These are phyloP conservation scores for Tiliqua scincoides DNA, from an alignment of 2,113 vertebrate species.

Conservation along the genomic window DNA sequence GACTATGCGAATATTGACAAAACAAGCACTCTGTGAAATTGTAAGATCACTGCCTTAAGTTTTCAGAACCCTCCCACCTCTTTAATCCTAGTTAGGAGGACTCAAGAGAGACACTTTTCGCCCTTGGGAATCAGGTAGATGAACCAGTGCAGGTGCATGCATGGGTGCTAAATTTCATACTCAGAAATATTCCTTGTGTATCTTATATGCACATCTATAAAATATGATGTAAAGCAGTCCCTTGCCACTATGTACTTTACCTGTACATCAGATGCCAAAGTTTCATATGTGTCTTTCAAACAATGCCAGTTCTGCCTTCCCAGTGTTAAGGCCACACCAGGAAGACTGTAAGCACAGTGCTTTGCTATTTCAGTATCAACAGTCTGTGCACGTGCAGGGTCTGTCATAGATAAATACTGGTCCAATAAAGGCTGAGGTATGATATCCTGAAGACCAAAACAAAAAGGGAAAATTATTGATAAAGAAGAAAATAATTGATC, in stretches of 20 bases:
- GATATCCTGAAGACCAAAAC: constrained; percentile 66
- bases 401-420: constrained; percentile 79
- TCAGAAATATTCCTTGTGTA: no score
- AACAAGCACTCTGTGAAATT: background rate
- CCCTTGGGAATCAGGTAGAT: background rate
- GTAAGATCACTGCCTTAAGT: background rate
- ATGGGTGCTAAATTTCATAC: background rate
- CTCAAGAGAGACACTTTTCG: background rate
- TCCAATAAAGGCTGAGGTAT: constrained; percentile 78
- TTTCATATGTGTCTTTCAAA: constrained; percentile 74
- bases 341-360: constrained; percentile 79
- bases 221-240: background rate
- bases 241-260: constrained; percentile 33
- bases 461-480: constrained; percentile 12
- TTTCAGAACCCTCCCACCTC: background rate
- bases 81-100: background rate
- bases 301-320: constrained; percentile 82
- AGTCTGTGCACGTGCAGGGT: constrained; percentile 77
- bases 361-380: constrained; percentile 78
- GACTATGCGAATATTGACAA: background rate
- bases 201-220: background rate
- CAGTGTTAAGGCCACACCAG: constrained; percentile 75
- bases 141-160: background rate
- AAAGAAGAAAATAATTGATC: background rate
- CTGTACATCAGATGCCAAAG: constrained; percentile 77